These are phyloP conservation scores for Aspidiotus destructor DNA, from an alignment of 2,888 invertebrate species.

Conservation along the genomic window DNA sequence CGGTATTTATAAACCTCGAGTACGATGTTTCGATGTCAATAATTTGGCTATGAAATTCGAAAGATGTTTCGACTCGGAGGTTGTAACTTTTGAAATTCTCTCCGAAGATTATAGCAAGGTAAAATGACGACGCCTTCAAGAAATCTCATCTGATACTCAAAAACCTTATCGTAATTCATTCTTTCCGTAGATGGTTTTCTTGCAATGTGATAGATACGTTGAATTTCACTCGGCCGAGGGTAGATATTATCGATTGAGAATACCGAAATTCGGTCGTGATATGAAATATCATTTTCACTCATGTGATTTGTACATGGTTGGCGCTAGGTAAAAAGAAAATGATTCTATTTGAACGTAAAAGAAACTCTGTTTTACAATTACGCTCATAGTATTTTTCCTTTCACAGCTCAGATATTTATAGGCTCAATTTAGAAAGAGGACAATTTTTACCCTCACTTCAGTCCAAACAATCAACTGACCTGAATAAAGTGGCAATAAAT, in stretches of 20 bases:
- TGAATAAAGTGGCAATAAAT: constrained; percentile 75
- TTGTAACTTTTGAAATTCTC: constrained; percentile 81
- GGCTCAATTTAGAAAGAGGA: constrained; percentile 90
- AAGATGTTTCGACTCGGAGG: constrained; percentile 92
- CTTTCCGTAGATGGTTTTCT: constrained; percentile 65
- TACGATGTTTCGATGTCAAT: constrained; percentile 92
- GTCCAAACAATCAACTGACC: constrained; percentile 50
- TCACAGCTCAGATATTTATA: constrained; percentile 71
- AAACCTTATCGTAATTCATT: background rate
- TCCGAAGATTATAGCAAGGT: constrained; percentile 96
- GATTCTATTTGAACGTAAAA: background rate
- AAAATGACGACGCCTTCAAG: constrained; percentile 35
- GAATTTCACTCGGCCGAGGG: constrained; percentile 95
- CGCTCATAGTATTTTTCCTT: constrained; percentile 13
- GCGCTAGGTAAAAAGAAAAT: constrained; percentile 58
- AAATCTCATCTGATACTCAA: background rate
- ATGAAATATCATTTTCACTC: constrained; percentile 79
- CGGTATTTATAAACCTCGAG: constrained; percentile 90
- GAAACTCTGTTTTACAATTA: too few relatives aligned
- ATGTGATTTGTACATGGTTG: constrained; percentile 87
- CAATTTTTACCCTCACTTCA: constrained; percentile 79
- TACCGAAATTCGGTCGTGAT: constrained; percentile 92
- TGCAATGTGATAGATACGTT: constrained; percentile 82
- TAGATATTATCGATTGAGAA: constrained; percentile 75
- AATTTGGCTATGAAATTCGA: constrained; percentile 96